phyloP scores from a whole-genome alignment of 2,113 vertebrate genomes.

The Rhea pennata region DNA sequence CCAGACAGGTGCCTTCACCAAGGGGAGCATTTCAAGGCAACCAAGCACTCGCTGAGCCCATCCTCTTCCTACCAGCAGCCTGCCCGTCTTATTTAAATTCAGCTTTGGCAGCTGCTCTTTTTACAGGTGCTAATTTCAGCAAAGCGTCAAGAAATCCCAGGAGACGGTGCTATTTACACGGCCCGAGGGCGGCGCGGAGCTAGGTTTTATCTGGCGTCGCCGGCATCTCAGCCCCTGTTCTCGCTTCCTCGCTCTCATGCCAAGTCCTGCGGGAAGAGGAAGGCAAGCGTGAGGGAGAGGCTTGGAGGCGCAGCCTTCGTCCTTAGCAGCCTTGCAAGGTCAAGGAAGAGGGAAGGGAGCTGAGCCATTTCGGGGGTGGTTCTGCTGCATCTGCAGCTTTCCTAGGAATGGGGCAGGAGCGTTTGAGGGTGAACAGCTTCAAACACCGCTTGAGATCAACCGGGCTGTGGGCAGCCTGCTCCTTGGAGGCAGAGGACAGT shows the following conservation, averaged over 20 bases:
- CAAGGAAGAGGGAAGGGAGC: background rate
- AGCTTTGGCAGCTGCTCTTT: conserved; percentile 38
- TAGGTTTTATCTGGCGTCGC: background rate
- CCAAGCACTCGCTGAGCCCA: background rate
- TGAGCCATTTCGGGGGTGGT: background rate
- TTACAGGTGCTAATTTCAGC: conserved; percentile 54
- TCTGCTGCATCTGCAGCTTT: background rate
- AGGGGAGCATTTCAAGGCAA: background rate
- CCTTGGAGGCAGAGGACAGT: background rate
- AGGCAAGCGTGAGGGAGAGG: conserved; percentile 10
- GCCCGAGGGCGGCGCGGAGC: background rate
- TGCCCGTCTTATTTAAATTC: background rate
- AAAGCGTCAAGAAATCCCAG: background rate
- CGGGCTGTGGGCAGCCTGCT: background rate
- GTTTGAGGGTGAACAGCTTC: background rate
- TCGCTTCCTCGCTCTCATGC: background rate
- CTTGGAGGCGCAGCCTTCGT: too few relatives aligned
- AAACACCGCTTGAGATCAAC: background rate
- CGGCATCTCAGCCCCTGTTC: background rate
- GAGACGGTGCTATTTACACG: background rate
- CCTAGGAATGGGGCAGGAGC: background rate
- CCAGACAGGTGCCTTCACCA: background rate
- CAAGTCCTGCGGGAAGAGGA: conserved; percentile 8
- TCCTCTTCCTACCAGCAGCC: background rate
- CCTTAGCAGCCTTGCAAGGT: background rate